These are phyloP conservation scores for Herpailurus yagouaroundi DNA, from an alignment of 2,113 vertebrate genomes.

Conservation along the genomic window DNA sequence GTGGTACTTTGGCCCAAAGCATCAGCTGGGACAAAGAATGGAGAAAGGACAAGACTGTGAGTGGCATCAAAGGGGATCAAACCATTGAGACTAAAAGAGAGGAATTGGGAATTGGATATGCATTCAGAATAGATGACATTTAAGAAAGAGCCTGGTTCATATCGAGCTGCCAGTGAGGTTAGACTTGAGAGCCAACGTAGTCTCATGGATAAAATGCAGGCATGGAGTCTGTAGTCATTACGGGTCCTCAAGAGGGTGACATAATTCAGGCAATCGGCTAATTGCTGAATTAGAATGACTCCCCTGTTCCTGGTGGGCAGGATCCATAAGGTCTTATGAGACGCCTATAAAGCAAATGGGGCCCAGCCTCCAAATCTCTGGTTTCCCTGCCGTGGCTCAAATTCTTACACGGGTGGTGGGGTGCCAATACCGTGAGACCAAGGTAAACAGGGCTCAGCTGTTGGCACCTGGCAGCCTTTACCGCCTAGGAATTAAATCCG, in stretches of 20 bases:
- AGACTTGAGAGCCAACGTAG: neutral
- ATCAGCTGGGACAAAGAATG: neutral
- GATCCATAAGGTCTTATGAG: neutral
- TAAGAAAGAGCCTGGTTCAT: neutral
- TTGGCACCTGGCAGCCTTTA: neutral
- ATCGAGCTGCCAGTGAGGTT: neutral
- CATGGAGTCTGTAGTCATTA: neutral
- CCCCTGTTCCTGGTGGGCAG: neutral
- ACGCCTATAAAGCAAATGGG: neutral
- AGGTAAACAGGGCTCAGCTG: neutral
- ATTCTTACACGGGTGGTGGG: neutral
- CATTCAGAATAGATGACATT: neutral
- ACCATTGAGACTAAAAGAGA: neutral
- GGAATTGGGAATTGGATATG: neutral
- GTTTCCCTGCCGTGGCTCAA: neutral
- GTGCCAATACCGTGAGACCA: neutral
- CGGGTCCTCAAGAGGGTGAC: neutral
- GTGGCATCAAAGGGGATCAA: neutral
- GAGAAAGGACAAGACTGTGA: neutral
- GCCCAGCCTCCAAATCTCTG: neutral
- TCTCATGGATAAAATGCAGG: neutral
- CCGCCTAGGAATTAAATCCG: conserved; percentile 3
- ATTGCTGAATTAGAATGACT: neutral
- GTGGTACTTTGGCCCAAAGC: neutral
- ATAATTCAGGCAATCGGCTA: neutral